These are phyloP conservation scores for Antechinus flavipes DNA, from an alignment of 2,113 vertebrate genomes.

Conservation along the genomic window DNA sequence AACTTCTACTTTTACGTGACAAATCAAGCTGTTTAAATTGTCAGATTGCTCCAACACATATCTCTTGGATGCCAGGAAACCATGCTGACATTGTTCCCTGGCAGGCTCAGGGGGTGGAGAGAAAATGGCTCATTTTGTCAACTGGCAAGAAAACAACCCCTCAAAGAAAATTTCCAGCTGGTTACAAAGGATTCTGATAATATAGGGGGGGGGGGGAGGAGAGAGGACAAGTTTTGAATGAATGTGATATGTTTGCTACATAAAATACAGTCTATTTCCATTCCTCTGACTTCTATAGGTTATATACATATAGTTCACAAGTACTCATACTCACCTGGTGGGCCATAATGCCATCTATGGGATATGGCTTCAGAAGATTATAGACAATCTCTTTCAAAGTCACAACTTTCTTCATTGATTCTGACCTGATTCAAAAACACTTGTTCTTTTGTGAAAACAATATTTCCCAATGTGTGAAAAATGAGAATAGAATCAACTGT, in stretches of 20 bases:
- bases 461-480: slow-evolving; percentile 62
- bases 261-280: neutral
- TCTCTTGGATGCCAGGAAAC: neutral
- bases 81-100: fast-evolving
- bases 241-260: neutral
- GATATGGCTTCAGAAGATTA: slow-evolving; percentile 46
- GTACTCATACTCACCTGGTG: too few relatives aligned
- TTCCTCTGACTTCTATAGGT: neutral
- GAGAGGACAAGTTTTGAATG: neutral
- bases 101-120: neutral
- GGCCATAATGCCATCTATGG: neutral
- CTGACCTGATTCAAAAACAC: slow-evolving; percentile 31
- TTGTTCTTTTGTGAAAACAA: slow-evolving; percentile 61
- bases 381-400: slow-evolving; percentile 62
- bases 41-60: fast-evolving
- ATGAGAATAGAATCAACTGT: slow-evolving; percentile 50
- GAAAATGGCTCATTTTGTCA: fast-evolving
- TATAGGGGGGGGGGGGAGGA: fast-evolving
- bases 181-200: slow-evolving; percentile 4
- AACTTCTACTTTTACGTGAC: slow-evolving; percentile 45
- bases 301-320: neutral
- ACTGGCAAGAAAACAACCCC: neutral
- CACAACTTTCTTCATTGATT: slow-evolving; percentile 66
- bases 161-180: slow-evolving; percentile 40
- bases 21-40: slow-evolving; percentile 51